A percentile compares a stretch with the other conserved stretches of the same genome.
Conservation (phyloP, 1,140 invertebrate species). For the Muscidifurax raptorellus region DNA sequence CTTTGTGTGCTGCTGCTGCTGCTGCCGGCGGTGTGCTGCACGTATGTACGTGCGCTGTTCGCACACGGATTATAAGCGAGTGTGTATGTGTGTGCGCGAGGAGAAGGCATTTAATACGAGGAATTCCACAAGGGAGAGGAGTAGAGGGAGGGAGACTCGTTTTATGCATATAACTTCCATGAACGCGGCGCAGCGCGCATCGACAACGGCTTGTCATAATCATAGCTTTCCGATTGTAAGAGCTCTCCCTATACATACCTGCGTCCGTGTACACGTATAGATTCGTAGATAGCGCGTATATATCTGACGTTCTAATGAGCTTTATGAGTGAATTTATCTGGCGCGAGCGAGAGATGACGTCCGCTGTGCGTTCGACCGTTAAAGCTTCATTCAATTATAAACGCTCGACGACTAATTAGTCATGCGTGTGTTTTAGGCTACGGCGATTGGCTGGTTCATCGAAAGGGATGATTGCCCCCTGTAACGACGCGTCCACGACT, state of each 20-base stretch:
- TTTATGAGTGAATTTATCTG: conserved; percentile 38
- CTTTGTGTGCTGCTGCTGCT: background rate
- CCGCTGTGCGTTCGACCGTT: background rate
- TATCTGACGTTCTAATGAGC: conserved; percentile 36
- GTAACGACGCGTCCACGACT: background rate
- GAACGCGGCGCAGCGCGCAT: background rate
- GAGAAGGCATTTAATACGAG: conserved; percentile 61
- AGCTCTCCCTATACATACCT: conserved; percentile 9
- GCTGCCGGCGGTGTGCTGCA: background rate
- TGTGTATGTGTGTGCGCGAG: conserved; percentile 19
- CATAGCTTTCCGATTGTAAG: conserved; percentile 41
- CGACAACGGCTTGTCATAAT: conserved; percentile 43
- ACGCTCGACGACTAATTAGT: conserved; percentile 1
- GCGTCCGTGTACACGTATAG: background rate
- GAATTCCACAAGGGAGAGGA: conserved; percentile 52
- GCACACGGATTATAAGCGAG: conserved; percentile 11
- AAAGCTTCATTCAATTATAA: conserved; percentile 33
- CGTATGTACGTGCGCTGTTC: background rate
- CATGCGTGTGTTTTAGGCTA: background rate
- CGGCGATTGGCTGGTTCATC: background rate
- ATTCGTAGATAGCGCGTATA: background rate
- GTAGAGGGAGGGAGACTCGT: conserved; percentile 44
- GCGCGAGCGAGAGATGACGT: background rate
- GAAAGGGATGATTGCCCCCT: too few relatives aligned
- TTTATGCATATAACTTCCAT: conserved; percentile 60